Conservation (phyloP, 1,140 invertebrate species). For the Gryllus bimaculatus region DNA sequence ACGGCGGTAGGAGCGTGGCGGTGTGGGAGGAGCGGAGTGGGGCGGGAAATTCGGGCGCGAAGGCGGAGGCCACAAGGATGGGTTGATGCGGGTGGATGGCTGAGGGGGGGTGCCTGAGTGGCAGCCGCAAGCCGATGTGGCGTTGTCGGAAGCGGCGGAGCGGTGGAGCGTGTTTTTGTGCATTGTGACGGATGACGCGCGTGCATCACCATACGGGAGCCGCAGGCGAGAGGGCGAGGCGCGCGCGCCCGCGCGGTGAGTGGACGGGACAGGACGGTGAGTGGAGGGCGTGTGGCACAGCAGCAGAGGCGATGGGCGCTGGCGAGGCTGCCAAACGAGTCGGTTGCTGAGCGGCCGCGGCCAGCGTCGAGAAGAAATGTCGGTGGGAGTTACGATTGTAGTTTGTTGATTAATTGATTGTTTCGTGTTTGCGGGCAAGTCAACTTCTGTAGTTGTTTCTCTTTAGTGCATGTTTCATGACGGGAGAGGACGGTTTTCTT, state of each 20-base stretch:
- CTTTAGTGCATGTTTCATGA: too few relatives aligned
- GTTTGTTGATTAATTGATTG: too few relatives aligned
- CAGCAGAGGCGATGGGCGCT: background rate
- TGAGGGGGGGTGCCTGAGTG: background rate
- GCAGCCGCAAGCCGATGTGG: background rate
- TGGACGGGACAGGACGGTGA: too few relatives aligned
- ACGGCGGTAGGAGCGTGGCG: background rate
- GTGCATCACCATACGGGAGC: background rate
- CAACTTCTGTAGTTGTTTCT: too few relatives aligned
- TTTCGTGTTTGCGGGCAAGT: too few relatives aligned
- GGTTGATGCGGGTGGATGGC: background rate
- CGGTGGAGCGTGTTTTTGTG: background rate
- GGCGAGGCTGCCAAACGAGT: background rate
- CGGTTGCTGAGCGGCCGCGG: background rate
- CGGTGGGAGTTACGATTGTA: too few relatives aligned
- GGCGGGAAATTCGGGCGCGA: too few relatives aligned
- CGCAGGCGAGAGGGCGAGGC: background rate
- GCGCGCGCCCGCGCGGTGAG: too few relatives aligned
- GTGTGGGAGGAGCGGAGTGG: too few relatives aligned
- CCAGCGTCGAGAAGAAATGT: too few relatives aligned
- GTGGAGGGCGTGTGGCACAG: too few relatives aligned
- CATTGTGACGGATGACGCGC: background rate
- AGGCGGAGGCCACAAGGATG: background rate
- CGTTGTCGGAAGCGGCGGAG: background rate
- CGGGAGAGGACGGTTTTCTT: too few relatives aligned